Percentiles rank a stretch among this genome's conserved stretches.
phyloP scores from a whole-genome alignment of 2,888 invertebrate species.

The Sesamia inferens region DNA sequence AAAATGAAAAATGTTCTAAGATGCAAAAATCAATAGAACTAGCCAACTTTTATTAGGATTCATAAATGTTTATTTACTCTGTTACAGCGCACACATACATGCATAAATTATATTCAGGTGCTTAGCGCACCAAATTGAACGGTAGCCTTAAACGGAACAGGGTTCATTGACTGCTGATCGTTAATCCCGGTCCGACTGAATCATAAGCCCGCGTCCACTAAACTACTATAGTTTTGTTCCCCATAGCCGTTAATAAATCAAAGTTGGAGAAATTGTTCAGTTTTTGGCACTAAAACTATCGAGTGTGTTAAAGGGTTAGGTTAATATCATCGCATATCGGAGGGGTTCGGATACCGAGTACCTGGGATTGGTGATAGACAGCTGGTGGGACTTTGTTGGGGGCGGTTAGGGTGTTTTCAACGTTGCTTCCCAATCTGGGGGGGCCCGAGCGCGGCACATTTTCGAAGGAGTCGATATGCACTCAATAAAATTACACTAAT shows the following conservation, averaged over 20 bases:
- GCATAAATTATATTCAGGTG: constrained; percentile 53
- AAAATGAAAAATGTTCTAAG: not conserved
- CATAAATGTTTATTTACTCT: constrained; percentile 37
- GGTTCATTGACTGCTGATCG: constrained; percentile 68
- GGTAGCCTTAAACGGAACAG: constrained; percentile 67
- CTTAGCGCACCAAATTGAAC: constrained; percentile 49
- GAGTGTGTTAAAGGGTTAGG: constrained; percentile 4
- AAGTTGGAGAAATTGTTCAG: constrained; percentile 16
- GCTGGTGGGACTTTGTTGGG: no score
- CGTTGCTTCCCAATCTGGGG: no score
- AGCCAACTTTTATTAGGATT: constrained; percentile 2
- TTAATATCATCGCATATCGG: no score
- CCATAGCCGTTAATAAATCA: constrained; percentile 29
- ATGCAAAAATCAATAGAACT: constrained; percentile 2
- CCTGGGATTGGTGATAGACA: no score
- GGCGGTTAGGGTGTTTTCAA: no score
- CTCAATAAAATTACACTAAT: no score
- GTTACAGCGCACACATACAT: constrained; percentile 31
- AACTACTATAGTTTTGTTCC: constrained; percentile 20
- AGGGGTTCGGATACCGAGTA: no score
- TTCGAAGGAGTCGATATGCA: no score
- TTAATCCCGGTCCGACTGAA: constrained; percentile 55
- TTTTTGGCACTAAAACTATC: constrained; percentile 30
- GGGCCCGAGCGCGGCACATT: no score
- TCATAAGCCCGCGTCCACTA: constrained; percentile 54